phyloP scores from a whole-genome alignment of 2,888 invertebrate genomes.

The Rhopalosiphum nymphaeae region DNA sequence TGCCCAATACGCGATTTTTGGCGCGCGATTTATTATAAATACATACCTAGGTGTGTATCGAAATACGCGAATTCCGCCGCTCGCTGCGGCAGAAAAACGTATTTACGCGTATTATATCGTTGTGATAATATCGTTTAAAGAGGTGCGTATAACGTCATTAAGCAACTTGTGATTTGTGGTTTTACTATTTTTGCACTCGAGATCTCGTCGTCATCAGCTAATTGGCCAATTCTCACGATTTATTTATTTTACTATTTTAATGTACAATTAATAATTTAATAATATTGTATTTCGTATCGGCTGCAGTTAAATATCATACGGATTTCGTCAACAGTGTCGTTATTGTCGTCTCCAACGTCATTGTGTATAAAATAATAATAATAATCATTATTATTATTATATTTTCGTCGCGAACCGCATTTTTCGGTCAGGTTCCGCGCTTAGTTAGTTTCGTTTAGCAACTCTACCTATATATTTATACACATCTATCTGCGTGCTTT shows the following conservation, averaged over 20 bases:
- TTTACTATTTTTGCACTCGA: neutral
- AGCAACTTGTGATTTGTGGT: slow-evolving; percentile 24
- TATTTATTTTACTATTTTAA: neutral
- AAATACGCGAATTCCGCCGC: neutral
- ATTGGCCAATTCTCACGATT: neutral
- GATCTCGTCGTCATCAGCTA: neutral
- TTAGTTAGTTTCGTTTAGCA: slow-evolving; percentile 9
- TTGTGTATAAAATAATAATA: neutral
- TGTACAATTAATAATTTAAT: neutral
- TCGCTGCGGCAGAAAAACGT: neutral
- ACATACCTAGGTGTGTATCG: neutral
- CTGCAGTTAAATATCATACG: neutral
- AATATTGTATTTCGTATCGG: neutral
- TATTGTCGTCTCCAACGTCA: neutral
- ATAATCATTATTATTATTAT: neutral
- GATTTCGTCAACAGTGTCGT: neutral
- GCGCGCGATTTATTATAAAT: neutral
- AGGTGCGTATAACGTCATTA: neutral
- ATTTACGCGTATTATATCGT: neutral
- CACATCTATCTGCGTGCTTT: neutral
- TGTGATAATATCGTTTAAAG: neutral
- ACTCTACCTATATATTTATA: neutral
- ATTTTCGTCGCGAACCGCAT: neutral
- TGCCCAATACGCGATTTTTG: neutral
- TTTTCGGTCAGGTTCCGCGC: slow-evolving; percentile 10